A percentile compares a stretch with the other conserved stretches of the same genome.
Conservation (phyloP, 1,140 invertebrate species). For the Magallana gigas region DNA sequence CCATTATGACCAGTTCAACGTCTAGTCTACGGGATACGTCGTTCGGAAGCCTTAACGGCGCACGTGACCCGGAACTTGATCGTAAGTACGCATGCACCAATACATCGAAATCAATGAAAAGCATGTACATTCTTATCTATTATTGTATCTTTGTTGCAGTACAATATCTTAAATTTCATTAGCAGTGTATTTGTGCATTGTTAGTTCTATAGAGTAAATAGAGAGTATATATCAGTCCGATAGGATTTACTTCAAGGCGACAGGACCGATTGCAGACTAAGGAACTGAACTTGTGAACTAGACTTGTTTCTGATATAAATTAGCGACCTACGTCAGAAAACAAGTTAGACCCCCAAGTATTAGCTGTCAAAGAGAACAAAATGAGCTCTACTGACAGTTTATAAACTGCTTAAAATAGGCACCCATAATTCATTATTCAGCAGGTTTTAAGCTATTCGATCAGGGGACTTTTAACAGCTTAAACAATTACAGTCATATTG, state of each 20-base stretch:
- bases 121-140: not conserved
- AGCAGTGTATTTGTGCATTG: no score
- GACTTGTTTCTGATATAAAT: no score
- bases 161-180: no score
- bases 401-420: not conserved
- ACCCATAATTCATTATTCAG: not conserved
- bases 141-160: no score
- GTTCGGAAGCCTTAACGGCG: not conserved
- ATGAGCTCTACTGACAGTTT: not conserved
- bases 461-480: conserved; percentile 27
- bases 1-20: conserved; percentile 25
- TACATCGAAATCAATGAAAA: not conserved
- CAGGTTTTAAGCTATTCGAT: conserved; percentile 12
- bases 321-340: not conserved
- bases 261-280: no score
- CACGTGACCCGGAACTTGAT: conserved; percentile 4
- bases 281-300: no score
- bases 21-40: conserved; percentile 3
- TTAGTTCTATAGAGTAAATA: no score
- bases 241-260: no score
- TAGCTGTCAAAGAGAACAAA: not conserved
- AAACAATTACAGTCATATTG: conserved; percentile 21
- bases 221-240: no score
- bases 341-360: not conserved
- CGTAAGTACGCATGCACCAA: not conserved